Conservation (phyloP, 2,113 vertebrate species). For the Calidris pugnax region DNA sequence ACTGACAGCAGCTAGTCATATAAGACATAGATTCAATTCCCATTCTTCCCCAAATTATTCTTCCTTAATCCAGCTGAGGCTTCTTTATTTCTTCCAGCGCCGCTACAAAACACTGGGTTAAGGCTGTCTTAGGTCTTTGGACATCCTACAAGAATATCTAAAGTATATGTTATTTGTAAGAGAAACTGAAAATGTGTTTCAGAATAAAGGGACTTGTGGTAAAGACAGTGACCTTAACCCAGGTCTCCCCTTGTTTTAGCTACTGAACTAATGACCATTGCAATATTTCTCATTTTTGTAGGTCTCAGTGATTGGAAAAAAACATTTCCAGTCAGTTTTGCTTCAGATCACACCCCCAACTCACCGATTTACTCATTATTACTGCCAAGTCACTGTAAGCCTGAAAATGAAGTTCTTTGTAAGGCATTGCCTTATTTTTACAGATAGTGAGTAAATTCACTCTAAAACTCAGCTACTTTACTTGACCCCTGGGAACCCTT, state of each 20-base stretch:
- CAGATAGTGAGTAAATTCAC: neutral
- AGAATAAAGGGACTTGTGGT: neutral
- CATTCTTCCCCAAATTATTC: neutral
- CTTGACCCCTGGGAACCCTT: neutral
- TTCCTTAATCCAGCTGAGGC: neutral
- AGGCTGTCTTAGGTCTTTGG: neutral
- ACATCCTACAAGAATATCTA: neutral
- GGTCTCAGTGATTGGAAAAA: neutral
- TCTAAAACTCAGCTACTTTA: neutral
- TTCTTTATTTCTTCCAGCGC: neutral
- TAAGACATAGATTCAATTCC: neutral
- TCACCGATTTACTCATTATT: neutral
- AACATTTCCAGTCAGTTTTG: neutral
- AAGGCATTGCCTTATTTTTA: neutral
- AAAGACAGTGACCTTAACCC: neutral
- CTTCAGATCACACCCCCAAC: neutral
- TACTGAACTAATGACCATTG: neutral
- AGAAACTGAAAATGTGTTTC: neutral
- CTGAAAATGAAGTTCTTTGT: neutral
- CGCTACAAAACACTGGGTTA: neutral
- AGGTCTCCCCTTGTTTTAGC: neutral
- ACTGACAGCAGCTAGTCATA: neutral
- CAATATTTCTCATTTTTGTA: neutral
- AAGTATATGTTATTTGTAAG: neutral
- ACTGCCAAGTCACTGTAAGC: neutral